These are phyloP conservation scores for Dolichomitus sp. DNA, from an alignment of 2,888 invertebrate genomes.

Conservation along the genomic window DNA sequence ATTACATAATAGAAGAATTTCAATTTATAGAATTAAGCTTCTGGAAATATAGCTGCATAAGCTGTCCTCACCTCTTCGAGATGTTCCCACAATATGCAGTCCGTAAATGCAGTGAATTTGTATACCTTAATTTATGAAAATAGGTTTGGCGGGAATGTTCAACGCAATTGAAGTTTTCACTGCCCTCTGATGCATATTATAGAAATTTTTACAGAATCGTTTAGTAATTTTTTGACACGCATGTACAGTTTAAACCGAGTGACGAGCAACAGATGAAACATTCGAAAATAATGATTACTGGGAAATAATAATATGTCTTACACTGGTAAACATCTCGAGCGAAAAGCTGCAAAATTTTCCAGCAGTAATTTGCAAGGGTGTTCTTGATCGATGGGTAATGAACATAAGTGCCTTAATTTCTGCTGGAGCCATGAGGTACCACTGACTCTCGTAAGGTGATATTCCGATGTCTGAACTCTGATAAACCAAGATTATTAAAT, in stretches of 20 bases:
- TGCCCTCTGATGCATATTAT: neutral
- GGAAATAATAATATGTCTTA: constrained; percentile 49
- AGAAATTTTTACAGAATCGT: neutral
- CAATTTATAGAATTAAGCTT: neutral
- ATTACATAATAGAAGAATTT: neutral
- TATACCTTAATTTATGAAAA: too few species aligned
- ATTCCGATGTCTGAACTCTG: constrained; percentile 73
- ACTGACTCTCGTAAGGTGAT: constrained; percentile 72
- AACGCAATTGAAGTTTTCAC: neutral
- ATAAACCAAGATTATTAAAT: constrained; percentile 13
- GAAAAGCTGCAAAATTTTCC: constrained; percentile 77
- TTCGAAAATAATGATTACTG: neutral
- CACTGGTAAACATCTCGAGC: constrained; percentile 74
- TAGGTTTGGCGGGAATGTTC: too few species aligned
- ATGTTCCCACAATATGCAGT: too few species aligned
- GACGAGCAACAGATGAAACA: neutral
- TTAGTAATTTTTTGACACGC: neutral
- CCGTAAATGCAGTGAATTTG: too few species aligned
- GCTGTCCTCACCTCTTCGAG: too few species aligned
- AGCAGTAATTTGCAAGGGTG: constrained; percentile 75
- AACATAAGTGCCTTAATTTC: constrained; percentile 71
- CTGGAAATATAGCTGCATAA: too few species aligned
- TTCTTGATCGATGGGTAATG: constrained; percentile 70
- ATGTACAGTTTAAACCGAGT: neutral
- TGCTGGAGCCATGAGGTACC: constrained; percentile 72